Conservation (phyloP, 1,140 invertebrate species). For the Hermetia illucens region DNA sequence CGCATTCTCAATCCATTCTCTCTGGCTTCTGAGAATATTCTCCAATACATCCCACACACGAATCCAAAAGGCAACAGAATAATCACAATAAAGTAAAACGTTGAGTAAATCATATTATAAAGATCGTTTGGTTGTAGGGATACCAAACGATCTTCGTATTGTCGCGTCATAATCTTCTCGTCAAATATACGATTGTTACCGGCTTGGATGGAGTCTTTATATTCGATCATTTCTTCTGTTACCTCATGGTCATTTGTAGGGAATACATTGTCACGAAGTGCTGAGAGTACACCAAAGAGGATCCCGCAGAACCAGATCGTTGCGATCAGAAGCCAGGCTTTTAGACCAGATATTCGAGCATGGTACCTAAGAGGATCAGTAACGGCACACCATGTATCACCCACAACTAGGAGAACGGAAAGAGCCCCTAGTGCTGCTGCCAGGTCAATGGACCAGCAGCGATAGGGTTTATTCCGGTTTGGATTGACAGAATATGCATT, state of each 20-base stretch:
- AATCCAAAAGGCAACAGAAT: constrained; percentile 52
- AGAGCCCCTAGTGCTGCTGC: constrained; percentile 35
- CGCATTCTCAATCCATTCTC: constrained; percentile 53
- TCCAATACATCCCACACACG: constrained; percentile 53
- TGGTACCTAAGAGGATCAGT: constrained; percentile 76
- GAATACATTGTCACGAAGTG: constrained; percentile 16
- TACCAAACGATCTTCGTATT: neutral
- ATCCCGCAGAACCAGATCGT: constrained; percentile 48
- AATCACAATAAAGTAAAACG: constrained; percentile 37
- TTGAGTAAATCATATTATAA: constrained; percentile 22
- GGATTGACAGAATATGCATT: neutral
- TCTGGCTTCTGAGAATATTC: constrained; percentile 55
- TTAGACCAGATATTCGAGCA: constrained; percentile 54
- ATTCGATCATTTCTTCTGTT: neutral
- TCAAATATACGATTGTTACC: too few species aligned
- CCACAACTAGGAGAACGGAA: constrained; percentile 63
- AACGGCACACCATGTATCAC: constrained; percentile 78
- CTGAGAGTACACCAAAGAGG: constrained; percentile 37
- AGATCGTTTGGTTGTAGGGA: neutral
- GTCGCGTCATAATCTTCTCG: neutral
- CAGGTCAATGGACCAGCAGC: constrained; percentile 30
- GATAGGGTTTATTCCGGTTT: constrained; percentile 4
- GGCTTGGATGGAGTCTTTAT: neutral
- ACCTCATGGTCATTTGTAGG: constrained; percentile 6
- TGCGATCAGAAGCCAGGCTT: constrained; percentile 52